phyloP scores from a whole-genome alignment of 2,113 vertebrate genomes.

The Struthio camelus region DNA sequence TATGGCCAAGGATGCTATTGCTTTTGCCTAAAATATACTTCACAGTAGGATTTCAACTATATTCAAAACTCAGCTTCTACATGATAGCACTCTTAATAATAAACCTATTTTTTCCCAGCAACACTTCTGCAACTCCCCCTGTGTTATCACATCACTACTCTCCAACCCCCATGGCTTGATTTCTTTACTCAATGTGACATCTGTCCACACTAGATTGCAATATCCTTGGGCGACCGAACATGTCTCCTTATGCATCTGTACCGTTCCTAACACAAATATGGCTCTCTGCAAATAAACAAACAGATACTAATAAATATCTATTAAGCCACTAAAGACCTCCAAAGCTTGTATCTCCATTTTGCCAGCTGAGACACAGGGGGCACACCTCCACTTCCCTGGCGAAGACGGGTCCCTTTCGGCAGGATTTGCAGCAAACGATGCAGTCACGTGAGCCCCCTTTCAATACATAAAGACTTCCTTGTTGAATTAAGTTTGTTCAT shows the following conservation, averaged over 20 bases:
- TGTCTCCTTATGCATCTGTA: neutral
- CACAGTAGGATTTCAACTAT: neutral
- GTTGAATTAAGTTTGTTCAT: neutral
- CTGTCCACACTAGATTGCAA: neutral
- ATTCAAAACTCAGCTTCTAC: neutral
- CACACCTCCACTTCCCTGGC: neutral
- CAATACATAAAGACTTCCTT: slow-evolving; percentile 27
- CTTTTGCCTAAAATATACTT: neutral
- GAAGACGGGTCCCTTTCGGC: neutral
- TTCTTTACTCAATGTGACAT: neutral
- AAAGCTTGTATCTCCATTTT: neutral
- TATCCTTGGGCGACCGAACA: neutral
- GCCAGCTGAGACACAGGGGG: neutral
- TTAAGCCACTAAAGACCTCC: neutral
- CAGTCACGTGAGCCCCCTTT: neutral
- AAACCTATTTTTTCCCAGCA: neutral
- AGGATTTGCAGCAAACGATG: neutral
- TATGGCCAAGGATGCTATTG: neutral
- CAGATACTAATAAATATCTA: neutral
- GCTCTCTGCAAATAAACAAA: neutral
- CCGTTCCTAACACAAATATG: neutral
- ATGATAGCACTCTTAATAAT: neutral
- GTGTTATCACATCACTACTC: neutral
- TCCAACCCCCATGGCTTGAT: neutral
- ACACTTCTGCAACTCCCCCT: neutral